phyloP scores from a whole-genome alignment of 2,113 vertebrate species.

The Numida meleagris region DNA sequence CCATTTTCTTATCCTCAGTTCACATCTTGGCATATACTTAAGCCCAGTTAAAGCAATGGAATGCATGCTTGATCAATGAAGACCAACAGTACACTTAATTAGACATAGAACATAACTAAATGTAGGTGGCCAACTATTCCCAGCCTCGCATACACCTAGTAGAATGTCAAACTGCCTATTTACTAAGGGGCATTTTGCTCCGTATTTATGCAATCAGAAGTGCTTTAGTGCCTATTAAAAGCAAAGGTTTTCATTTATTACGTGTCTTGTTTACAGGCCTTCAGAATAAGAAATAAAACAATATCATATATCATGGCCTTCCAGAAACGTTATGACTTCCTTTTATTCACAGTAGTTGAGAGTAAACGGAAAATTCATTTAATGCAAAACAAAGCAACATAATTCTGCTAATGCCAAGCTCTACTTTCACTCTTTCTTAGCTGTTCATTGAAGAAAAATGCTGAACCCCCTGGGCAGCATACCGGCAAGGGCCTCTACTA shows the following conservation, averaged over 20 bases:
- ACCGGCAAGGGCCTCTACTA: neutral
- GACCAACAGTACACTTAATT: slow-evolving; percentile 12
- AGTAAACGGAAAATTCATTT: slow-evolving; percentile 28
- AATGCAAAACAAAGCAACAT: slow-evolving; percentile 11
- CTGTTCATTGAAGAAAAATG: slow-evolving; percentile 51
- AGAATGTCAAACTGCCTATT: neutral
- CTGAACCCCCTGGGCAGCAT: neutral
- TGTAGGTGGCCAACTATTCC: neutral
- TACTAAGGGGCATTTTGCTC: neutral
- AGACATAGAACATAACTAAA: neutral
- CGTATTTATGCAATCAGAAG: neutral
- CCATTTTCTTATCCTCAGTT: neutral
- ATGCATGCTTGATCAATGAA: neutral
- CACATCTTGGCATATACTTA: neutral
- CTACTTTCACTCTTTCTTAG: slow-evolving; percentile 42
- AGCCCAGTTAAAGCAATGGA: neutral
- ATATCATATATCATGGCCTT: slow-evolving; percentile 23
- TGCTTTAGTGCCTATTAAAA: neutral
- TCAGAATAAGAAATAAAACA: slow-evolving; percentile 47
- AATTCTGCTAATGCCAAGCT: slow-evolving; percentile 18
- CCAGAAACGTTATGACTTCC: slow-evolving; percentile 49
- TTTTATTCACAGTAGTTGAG: slow-evolving; percentile 33
- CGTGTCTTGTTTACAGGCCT: slow-evolving; percentile 1
- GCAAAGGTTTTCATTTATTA: neutral
- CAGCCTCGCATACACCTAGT: neutral